Base-by-base conservation (phyloP, 2,113 vertebrate species). In the Vulpes ferrilata region DNA sequence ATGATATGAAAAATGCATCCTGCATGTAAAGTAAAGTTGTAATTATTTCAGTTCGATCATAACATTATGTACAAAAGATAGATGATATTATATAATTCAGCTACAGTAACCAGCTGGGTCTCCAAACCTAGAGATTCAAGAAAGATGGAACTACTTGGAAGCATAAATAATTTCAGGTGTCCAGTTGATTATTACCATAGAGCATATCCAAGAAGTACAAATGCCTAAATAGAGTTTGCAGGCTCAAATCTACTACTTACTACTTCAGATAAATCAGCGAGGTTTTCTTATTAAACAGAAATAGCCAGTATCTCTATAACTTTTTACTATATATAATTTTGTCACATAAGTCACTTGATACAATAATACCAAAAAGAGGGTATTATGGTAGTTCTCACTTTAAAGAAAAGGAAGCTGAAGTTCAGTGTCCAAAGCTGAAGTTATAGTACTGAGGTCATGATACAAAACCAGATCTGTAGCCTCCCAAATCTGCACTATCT, bases 1-100 rank as follows among this genome's bases (percentile, higher is more conserved):
- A 59, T 65, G 93, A 95, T 96, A 90, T 95, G 64, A 65, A 84
- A 98, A 85, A 89, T 94, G 65, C 83, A 90, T 89, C 48, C n/a
- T 96, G 38, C 55, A 60, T 69, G 32, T 92, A 22, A 51, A 97
- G 62, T 81, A 22, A 51, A 97, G 62, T 81, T 57, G 5, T 88
- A 71, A 95, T 97, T 96, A 95, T 81, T 93, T 95, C 51, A 73
- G 74, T 43, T 96, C 76, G 20, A 69, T 89, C 67, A 82, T 89
- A 83, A 62, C 53, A 90, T 94, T 85, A 88, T 83, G 73, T 76
- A 88, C 27, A 81, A 95, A 89, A 92, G 80, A 92, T 51, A 84
- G 8, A 38, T 81, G 22, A 4, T 89, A 64, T 93, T 93, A 80
- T 89, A 74, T 91, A 95, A 89, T 86, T 93, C 57, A 80, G 62